Conservation (phyloP, 2,113 vertebrate species). For the Asarcornis scutulata region DNA sequence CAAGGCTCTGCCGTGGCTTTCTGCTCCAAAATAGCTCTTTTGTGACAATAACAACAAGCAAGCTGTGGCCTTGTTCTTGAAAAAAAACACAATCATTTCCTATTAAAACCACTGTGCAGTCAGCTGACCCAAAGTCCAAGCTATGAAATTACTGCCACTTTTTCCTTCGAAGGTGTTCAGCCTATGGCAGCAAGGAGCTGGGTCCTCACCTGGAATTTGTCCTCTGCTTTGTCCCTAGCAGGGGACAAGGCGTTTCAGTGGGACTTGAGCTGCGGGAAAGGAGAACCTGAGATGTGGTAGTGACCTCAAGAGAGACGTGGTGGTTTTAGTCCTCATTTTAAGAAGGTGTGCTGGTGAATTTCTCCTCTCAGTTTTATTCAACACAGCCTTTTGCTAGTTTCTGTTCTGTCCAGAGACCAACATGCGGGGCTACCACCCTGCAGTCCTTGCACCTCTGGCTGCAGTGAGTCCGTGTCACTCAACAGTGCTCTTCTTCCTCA, state of each 20-base stretch:
- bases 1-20: neutral
- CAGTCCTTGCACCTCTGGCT: neutral
- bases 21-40: neutral
- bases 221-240: neutral
- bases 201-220: neutral
- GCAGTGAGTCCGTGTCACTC: neutral
- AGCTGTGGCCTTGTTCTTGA: constrained; percentile 24
- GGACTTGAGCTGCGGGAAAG: neutral
- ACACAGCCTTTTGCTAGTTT: neutral
- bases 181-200: neutral
- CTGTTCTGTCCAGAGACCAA: neutral
- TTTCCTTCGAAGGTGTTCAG: neutral
- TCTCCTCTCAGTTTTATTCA: neutral
- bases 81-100: neutral
- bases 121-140: neutral
- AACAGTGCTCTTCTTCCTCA: neutral
- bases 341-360: neutral
- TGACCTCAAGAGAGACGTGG: neutral
- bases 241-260: neutral
- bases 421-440: neutral
- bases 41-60: constrained; percentile 1
- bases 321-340: neutral
- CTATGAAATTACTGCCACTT: neutral
- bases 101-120: neutral
- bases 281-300: neutral